Base-by-base conservation (phyloP, 2,113 vertebrate genomes). In the Scortum barcoo region DNA sequence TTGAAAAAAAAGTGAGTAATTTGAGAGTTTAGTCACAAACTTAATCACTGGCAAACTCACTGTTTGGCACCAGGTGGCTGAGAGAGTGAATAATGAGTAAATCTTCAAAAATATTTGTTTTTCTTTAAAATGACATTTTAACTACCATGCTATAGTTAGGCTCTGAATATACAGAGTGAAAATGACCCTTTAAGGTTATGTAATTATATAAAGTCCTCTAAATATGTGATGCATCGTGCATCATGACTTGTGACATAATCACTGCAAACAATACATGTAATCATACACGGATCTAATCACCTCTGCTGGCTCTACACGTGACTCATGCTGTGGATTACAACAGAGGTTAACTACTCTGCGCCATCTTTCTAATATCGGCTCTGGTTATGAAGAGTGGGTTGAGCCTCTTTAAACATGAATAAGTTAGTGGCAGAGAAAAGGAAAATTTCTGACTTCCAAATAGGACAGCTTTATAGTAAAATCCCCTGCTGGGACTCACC, bases 391-490 rank as follows among this genome's bases (percentile, higher is more conserved):
- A 61, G 26, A 51, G 4, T 3, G 2, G 24, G 11, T 16, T 36
- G 3, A 42, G 22, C 3, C 38, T 58, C 56, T 56, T 40, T 10
- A 60, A 66, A 56, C 72, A 79, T 78, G 26, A 78, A 80, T 82
- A 80, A 86, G 44, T 84, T 28, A 58, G 46, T 62, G n/a, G 70
- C 62, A 80, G 50, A 66, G 62, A 78, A 74, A n/a, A 85, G 51
- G 67, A 57, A 22, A 4, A 78, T 86, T 69, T 74, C 50, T 73
- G 46, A 75, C 73, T 69, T 79, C n/a, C 65, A 86, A 76, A 77
- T 66, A 76, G 80, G 73, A 77, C 80, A 72, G 33, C 58, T 79
- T 86, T 30, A 57, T 65, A 65, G 80, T 81, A 62, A 78, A 60
- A 40, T 48, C 36, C 77, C 72, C 81, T 81, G 80, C 72, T 70